Evolutionary conservation across 1,140 invertebrate species (phyloP).

Genomic region (Drosophila kikkawai): DNA sequence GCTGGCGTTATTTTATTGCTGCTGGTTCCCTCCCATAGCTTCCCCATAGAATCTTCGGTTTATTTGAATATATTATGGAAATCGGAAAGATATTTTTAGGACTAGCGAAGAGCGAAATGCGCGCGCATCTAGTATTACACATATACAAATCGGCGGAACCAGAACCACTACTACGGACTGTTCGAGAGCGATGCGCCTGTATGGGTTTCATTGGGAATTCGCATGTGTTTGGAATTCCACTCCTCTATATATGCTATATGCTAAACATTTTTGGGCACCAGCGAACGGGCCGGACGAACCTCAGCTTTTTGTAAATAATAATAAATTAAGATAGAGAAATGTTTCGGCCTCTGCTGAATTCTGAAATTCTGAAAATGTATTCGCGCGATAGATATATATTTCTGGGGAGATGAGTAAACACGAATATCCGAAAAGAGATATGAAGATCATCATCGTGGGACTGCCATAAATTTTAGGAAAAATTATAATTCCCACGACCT

Average conservation of each 20-base stretch:
- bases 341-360: conserved; percentile 36
- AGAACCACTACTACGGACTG: conserved; percentile 24
- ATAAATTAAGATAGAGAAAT: conserved; percentile 47
- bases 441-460: conserved; percentile 32
- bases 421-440: conserved; percentile 48
- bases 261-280: conserved; percentile 49
- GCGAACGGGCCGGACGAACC: conserved; percentile 24
- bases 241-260: conserved; percentile 36
- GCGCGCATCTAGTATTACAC: conserved; percentile 79
- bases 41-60: conserved; percentile 38
- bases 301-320: conserved; percentile 50
- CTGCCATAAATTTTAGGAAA: conserved; percentile 45
- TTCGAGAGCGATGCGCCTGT: conserved; percentile 41
- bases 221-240: conserved; percentile 57
- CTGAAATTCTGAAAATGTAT: conserved; percentile 29
- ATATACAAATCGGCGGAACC: conserved; percentile 46
- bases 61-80: conserved; percentile 77
- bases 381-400: conserved; percentile 25
- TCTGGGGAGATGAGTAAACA: conserved; percentile 34
- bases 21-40: conserved; percentile 30
- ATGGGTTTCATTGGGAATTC: conserved; percentile 48
- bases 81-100: conserved; percentile 79
- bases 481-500: conserved; percentile 40
- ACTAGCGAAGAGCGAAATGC: conserved; percentile 64
- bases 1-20: conserved; percentile 36